phyloP scores from a whole-genome alignment of 2,797 vertebrate species.

The Pipistrellus pipistrellus region DNA sequence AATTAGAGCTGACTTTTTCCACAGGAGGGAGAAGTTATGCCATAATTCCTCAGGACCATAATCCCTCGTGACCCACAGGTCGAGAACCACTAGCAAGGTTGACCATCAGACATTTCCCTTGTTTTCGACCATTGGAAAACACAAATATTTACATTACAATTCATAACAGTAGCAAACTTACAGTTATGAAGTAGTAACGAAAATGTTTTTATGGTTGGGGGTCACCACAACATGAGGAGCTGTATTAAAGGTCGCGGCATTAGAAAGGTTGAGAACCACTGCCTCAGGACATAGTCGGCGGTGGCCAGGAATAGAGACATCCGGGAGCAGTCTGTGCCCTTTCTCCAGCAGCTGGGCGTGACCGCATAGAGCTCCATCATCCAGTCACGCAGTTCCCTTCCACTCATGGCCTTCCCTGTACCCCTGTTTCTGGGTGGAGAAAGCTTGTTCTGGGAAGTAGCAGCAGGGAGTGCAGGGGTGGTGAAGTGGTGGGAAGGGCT shows the following conservation, averaged over 20 bases:
- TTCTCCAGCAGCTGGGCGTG: neutral
- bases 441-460: neutral
- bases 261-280: too few relatives aligned
- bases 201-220: too few relatives aligned
- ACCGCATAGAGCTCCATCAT: fast-evolving
- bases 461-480: neutral
- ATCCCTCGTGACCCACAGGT: too few relatives aligned
- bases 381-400: too few relatives aligned
- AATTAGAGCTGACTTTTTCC: constrained; percentile 28
- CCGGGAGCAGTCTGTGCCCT: neutral
- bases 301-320: neutral
- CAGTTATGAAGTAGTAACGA: too few relatives aligned
- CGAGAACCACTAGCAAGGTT: too few relatives aligned
- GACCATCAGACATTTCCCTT: too few relatives aligned
- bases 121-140: too few relatives aligned
- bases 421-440: neutral
- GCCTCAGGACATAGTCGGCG: fast-evolving
- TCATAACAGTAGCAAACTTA: too few relatives aligned
- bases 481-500: neutral
- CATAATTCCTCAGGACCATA: neutral
- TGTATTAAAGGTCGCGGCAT: too few relatives aligned
- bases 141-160: too few relatives aligned
- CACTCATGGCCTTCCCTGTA: neutral
- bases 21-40: neutral
- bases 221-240: too few relatives aligned